Percentiles rank a stretch among this genome's conserved stretches.
Evolutionary conservation across 2,797 vertebrate genomes (phyloP).

Genomic region (Cirrhinus mrigala): DNA sequence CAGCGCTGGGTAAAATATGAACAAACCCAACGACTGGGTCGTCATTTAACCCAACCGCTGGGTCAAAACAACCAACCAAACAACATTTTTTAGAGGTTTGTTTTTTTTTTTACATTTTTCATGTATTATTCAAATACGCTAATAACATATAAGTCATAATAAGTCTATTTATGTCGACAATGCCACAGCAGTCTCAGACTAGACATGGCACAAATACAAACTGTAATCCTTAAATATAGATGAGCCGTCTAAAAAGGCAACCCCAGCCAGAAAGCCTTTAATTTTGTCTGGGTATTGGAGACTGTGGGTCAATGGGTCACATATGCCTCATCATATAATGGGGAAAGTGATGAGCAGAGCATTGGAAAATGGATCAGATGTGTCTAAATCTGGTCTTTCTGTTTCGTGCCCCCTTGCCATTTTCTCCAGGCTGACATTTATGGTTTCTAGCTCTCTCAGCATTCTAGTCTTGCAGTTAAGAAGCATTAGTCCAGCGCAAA

Average conservation of each 20-base stretch:
- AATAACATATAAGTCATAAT: too few species aligned
- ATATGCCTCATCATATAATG: constrained; percentile 40
- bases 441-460: constrained; percentile 17
- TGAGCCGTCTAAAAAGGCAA: constrained; percentile 31
- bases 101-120: background rate
- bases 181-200: background rate
- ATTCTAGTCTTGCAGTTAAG: constrained; percentile 22
- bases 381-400: constrained; percentile 4
- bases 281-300: constrained; percentile 28
- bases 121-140: background rate
- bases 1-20: too few species aligned
- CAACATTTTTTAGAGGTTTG: too few species aligned
- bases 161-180: background rate
- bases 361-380: constrained; percentile 9
- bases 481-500: background rate
- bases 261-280: constrained; percentile 24
- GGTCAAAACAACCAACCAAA: too few species aligned
- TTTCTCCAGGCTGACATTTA: constrained; percentile 14
- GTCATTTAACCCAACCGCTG: too few species aligned
- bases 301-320: constrained; percentile 21
- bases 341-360: constrained; percentile 4
- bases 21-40: too few species aligned
- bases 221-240: constrained; percentile 44
- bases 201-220: constrained; percentile 13
- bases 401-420: background rate